These are phyloP conservation scores for Drosophila bifasciata DNA, from an alignment of 1,140 invertebrate genomes.

Conservation along the genomic window DNA sequence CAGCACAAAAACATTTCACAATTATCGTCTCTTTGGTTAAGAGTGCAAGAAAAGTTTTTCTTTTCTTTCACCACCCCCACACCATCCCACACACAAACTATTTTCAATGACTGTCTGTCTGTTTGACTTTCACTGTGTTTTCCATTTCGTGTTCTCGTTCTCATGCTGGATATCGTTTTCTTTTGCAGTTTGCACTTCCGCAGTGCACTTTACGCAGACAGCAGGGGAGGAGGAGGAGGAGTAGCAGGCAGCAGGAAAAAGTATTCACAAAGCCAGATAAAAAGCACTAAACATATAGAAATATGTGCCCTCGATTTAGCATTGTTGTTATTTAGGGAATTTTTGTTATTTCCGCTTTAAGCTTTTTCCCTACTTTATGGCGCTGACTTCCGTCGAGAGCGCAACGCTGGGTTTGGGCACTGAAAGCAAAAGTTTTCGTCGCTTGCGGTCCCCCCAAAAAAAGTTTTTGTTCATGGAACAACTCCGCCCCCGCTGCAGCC, in stretches of 20 bases:
- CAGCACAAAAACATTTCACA: constrained; percentile 67
- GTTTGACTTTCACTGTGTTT: constrained; percentile 51
- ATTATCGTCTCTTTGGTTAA: constrained; percentile 49
- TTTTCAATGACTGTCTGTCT: constrained; percentile 42
- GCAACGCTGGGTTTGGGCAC: not conserved
- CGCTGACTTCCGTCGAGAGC: constrained; percentile 56
- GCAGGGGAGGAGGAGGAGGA: not conserved
- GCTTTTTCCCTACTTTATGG: constrained; percentile 59
- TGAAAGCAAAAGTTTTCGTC: constrained; percentile 54
- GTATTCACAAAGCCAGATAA: constrained; percentile 16
- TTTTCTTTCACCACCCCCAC: no score
- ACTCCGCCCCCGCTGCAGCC: no score
- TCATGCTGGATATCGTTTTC: constrained; percentile 18
- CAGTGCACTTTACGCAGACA: constrained; percentile 37
- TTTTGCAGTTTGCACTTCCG: constrained; percentile 67
- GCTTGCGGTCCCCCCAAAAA: constrained; percentile 9
- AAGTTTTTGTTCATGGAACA: constrained; percentile 32
- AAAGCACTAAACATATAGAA: constrained; percentile 40
- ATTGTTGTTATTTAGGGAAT: constrained; percentile 60
- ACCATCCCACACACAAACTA: constrained; percentile 39
- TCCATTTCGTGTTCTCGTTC: constrained; percentile 28
- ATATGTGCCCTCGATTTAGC: constrained; percentile 36
- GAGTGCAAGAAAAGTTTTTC: constrained; percentile 32
- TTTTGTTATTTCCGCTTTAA: constrained; percentile 74
- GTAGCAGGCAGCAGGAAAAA: no score